These are phyloP conservation scores for Montipora capitata DNA, from an alignment of 92 coral and sea anemone genomes.

Conservation along the genomic window DNA sequence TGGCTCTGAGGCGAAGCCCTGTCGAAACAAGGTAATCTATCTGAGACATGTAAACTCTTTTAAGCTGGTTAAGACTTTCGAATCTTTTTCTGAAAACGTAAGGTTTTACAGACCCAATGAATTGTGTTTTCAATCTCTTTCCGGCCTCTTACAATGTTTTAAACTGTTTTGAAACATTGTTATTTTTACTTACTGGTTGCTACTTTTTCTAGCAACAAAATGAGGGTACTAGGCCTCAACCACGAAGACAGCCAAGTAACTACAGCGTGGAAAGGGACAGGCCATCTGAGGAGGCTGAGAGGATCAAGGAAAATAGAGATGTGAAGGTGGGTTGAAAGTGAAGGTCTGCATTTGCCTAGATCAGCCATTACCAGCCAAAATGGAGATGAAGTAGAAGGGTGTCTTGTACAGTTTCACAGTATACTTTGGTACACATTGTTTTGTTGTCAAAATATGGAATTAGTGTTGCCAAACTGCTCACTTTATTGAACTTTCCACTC, in stretches of 20 bases:
- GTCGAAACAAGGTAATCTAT: conserved; percentile 3
- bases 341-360: neutral
- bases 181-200: neutral
- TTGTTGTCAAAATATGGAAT: no score
- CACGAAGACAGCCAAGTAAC: neutral
- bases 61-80: no score
- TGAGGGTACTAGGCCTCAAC: neutral
- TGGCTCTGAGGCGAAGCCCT: conserved; percentile 4
- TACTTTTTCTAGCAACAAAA: neutral
- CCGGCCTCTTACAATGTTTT: neutral
- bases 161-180: neutral
- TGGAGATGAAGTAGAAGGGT: no score
- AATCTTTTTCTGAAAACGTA: neutral
- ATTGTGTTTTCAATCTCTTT: neutral
- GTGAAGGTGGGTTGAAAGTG: conserved; percentile 6
- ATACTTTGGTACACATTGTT: no score
- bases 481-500: no score
- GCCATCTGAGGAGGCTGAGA: conserved; percentile 11
- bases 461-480: neutral
- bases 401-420: no score
- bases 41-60: neutral
- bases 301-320: conserved; percentile 4
- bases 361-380: no score
- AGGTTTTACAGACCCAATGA: no score
- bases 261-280: neutral